A percentile compares a stretch with the other conserved stretches of the same genome.
These are phyloP conservation scores for Blastobasis adustella DNA, from an alignment of 2,888 invertebrate genomes.

Conservation along the genomic window DNA sequence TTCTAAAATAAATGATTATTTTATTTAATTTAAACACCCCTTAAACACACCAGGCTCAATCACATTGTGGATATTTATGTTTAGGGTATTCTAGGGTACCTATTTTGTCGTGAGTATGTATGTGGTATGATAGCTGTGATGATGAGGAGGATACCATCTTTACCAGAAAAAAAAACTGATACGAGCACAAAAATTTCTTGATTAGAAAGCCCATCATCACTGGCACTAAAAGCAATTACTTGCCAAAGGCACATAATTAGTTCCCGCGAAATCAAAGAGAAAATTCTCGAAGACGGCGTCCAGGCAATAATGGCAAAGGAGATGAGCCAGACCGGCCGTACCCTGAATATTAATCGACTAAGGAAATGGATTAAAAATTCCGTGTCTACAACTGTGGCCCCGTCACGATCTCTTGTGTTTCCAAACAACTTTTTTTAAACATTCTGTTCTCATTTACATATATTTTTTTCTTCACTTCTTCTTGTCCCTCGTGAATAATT, in stretches of 20 bases:
- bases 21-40: no score
- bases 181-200: neutral
- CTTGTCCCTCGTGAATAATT: conserved; percentile 67
- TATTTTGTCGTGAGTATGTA: no score
- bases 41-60: no score
- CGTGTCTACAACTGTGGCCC: conserved; percentile 57
- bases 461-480: conserved; percentile 51
- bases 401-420: conserved; percentile 60
- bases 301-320: conserved; percentile 68
- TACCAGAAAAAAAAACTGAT: no score
- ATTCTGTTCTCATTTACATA: conserved; percentile 65
- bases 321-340: conserved; percentile 73
- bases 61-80: no score
- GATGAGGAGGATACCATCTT: no score
- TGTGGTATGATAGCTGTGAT: no score
- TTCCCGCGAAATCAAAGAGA: conserved; percentile 59
- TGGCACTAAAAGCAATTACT: conserved; percentile 34
- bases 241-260: conserved; percentile 63
- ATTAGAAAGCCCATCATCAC: neutral
- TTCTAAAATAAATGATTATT: no score
- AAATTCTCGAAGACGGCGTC: conserved; percentile 41
- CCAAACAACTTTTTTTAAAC: conserved; percentile 71
- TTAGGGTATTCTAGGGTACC: no score
- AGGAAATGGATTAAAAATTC: conserved; percentile 76
- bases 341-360: conserved; percentile 73